Base-by-base conservation (phyloP, 1,140 invertebrate genomes). In the Drosophila pruinosa region DNA sequence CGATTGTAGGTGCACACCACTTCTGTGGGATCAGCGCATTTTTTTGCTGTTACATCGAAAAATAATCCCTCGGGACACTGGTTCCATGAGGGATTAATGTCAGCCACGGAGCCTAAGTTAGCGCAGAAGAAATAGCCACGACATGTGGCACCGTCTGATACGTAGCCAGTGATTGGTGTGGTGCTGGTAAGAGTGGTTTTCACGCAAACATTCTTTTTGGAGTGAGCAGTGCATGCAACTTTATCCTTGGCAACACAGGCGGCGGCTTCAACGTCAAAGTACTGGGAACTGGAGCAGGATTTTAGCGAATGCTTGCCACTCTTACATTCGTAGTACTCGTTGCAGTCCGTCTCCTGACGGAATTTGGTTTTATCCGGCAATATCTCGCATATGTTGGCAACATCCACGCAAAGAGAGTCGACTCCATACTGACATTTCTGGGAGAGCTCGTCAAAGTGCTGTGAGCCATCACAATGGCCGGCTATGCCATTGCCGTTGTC, bases 121-220 rank as follows among this genome's bases (percentile, higher is more conserved):
- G 45, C 24, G 57, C 89, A 90, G n/a, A 8, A 43, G 48, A 90
- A 90, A 38, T 90, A 90, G 2, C 89, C 89, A 15, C 89, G 89
- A 14, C 89, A 90, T 6, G 89, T 86, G 2, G 75, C 83, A 2
- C n/a, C 3, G 34, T 90, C 88, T 3, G 75, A 14, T 22, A 48
- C 28, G 5, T 21, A 76, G 7, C 76, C 78, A 0, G 17, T 22
- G 2, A 65, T 5, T 0, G 7, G 3, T 5, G 62, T 79, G 0
- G 6, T 36, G 15, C 31, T 14, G 1, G 26, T 10, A 5, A 31
- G 14, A 3, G 26, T n/a, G 8, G 26, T 47, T 0, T n/a, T 53
- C 19, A 38, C 24, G 4, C 73, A 77, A 1, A 65, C 19, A 1
- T 14, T 4, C 3, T 19, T 24, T 43, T 74, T 81, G 2, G 88